These are phyloP conservation scores for Scaptomyza reducta DNA, from an alignment of 2,888 invertebrate species.

Conservation along the genomic window DNA sequence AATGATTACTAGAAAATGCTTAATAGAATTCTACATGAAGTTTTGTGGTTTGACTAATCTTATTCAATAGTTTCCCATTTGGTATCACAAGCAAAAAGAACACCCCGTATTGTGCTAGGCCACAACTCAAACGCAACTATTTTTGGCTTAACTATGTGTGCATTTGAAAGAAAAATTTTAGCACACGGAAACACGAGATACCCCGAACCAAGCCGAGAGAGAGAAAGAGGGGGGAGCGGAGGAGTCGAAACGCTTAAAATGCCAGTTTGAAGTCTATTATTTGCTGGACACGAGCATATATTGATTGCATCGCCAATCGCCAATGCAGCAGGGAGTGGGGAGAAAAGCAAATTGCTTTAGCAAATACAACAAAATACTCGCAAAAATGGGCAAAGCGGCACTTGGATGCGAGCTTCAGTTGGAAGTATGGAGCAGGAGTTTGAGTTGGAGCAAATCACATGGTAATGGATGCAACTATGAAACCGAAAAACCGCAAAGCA, in stretches of 20 bases:
- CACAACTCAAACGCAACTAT: slow-evolving; percentile 40
- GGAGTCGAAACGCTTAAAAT: slow-evolving; percentile 66
- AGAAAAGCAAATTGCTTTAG: slow-evolving; percentile 71
- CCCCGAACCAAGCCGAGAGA: slow-evolving; percentile 19
- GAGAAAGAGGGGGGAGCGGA: slow-evolving; percentile 11
- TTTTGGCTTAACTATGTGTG: slow-evolving; percentile 63
- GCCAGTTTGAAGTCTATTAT: slow-evolving; percentile 82
- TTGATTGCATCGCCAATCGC: slow-evolving; percentile 80
- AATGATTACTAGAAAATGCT: too few species aligned
- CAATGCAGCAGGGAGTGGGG: slow-evolving; percentile 15
- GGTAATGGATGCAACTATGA: slow-evolving; percentile 69
- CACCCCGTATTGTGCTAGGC: slow-evolving; percentile 47
- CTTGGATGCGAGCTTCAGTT: slow-evolving; percentile 39
- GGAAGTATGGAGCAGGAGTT: slow-evolving; percentile 5
- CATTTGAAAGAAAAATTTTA: slow-evolving; percentile 63
- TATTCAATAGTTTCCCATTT: not conserved
- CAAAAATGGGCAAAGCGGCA: slow-evolving; percentile 44
- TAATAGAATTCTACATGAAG: too few species aligned
- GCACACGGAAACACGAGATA: slow-evolving; percentile 64
- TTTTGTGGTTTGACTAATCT: too few species aligned
- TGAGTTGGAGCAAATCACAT: slow-evolving; percentile 63
- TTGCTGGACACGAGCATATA: slow-evolving; percentile 83
- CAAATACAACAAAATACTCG: slow-evolving; percentile 60
- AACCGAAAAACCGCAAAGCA: slow-evolving; percentile 60
- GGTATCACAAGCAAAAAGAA: not conserved